Percentiles rank a stretch among this genome's conserved stretches.
Evolutionary conservation across 2,113 vertebrate species (phyloP).

Genomic region (Oreotrochilus melanogaster): DNA sequence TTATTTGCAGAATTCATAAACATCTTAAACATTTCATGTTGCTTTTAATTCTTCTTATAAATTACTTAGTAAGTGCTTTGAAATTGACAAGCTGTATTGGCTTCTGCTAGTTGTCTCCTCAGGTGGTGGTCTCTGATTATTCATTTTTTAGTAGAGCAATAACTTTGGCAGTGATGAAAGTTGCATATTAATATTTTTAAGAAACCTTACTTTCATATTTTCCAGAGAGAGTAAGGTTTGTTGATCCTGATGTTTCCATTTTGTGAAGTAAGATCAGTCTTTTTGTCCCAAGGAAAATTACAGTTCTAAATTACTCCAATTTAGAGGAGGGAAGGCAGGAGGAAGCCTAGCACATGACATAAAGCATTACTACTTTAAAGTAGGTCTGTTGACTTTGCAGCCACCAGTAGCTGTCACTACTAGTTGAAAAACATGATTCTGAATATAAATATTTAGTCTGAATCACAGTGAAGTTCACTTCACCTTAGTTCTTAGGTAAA

Average conservation of each 20-base stretch:
- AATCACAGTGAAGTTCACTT: not conserved
- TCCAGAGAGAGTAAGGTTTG: not conserved
- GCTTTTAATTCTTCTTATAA: not conserved
- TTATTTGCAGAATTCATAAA: not conserved
- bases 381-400: not conserved
- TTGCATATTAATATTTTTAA: not conserved
- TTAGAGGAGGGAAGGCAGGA: not conserved
- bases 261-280: not conserved
- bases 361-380: not conserved
- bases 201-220: not conserved
- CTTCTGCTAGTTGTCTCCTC: not conserved
- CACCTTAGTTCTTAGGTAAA: not conserved
- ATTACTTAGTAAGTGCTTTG: not conserved
- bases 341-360: not conserved
- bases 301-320: not conserved
- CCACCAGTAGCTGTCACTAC: not conserved
- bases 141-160: not conserved
- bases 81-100: not conserved
- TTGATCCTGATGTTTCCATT: not conserved
- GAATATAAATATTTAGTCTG: not conserved
- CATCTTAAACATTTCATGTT: not conserved
- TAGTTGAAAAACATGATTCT: not conserved
- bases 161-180: not conserved
- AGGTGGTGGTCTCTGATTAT: not conserved
- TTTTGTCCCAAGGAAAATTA: not conserved